These are phyloP conservation scores for Nezara viridula DNA, from an alignment of 2,888 invertebrate species.

Conservation along the genomic window DNA sequence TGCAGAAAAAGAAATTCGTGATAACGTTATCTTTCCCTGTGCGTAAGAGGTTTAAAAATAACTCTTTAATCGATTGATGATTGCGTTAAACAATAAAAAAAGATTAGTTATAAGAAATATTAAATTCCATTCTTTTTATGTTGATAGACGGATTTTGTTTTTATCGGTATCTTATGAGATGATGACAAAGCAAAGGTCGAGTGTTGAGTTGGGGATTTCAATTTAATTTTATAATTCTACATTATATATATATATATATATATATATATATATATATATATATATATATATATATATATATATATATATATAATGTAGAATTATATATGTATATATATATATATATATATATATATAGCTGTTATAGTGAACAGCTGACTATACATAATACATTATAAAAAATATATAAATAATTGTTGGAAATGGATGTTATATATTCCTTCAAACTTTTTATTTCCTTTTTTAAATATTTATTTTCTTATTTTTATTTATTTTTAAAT, in stretches of 20 bases:
- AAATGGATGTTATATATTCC: too few species aligned
- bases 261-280: not conserved
- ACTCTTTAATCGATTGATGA: not conserved
- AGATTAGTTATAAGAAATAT: not conserved
- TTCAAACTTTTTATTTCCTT: too few species aligned
- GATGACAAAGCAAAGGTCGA: not conserved
- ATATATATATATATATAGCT: too few species aligned
- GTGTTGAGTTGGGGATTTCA: not conserved
- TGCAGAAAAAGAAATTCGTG: not conserved
- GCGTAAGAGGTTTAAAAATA: constrained; percentile 2
- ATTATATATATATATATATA: too few species aligned
- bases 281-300: not conserved
- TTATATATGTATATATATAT: too few species aligned
- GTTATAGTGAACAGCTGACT: too few species aligned
- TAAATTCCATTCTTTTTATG: not conserved
- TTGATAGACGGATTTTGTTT: not conserved
- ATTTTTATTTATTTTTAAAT: too few species aligned
- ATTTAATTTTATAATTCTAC: not conserved
- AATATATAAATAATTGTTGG: too few species aligned
- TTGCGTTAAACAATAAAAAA: not conserved
- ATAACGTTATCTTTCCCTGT: not conserved
- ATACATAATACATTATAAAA: too few species aligned
- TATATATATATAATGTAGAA: too few species aligned
- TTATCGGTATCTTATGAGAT: not conserved
- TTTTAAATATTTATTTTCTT: too few species aligned